A percentile compares a stretch with the other conserved stretches of the same genome.
Evolutionary conservation across 2,113 vertebrate species (phyloP).

Genomic region (Dolichallabes microphthalmus): DNA sequence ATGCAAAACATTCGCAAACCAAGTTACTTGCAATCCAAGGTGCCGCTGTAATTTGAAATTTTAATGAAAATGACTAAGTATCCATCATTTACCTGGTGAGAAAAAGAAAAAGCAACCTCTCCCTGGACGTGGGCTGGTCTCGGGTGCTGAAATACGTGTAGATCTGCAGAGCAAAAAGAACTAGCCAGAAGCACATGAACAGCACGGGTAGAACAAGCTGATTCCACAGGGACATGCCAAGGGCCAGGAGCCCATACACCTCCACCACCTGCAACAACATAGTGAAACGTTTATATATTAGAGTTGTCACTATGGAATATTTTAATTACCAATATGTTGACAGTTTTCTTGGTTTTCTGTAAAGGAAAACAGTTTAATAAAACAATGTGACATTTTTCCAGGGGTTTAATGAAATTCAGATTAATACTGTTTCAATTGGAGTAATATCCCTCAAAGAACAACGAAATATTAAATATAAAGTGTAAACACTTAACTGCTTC

Average conservation of each 20-base stretch:
- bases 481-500: too few species aligned
- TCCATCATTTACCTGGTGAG: slow-evolving; percentile 82
- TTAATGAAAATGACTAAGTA: background rate
- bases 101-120: slow-evolving; percentile 95
- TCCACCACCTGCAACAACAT: slow-evolving; percentile 84
- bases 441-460: too few species aligned
- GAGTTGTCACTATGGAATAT: background rate
- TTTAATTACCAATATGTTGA: background rate
- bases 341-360: too few species aligned
- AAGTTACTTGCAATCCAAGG: too few species aligned
- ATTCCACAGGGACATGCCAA: slow-evolving; percentile 99
- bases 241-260: slow-evolving; percentile 91
- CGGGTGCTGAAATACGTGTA: slow-evolving; percentile 97
- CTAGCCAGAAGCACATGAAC: slow-evolving; percentile 98
- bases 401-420: too few species aligned
- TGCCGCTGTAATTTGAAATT: background rate
- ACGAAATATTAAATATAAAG: too few species aligned
- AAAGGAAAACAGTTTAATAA: too few species aligned
- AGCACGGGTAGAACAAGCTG: slow-evolving; percentile 95
- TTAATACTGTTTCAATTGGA: too few species aligned
- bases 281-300: background rate
- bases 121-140: slow-evolving; percentile 93
- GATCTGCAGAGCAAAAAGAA: slow-evolving; percentile 95
- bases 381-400: too few species aligned
- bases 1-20: too few species aligned